phyloP scores from a whole-genome alignment of 2,888 invertebrate genomes.

The Branchellion lobata region DNA sequence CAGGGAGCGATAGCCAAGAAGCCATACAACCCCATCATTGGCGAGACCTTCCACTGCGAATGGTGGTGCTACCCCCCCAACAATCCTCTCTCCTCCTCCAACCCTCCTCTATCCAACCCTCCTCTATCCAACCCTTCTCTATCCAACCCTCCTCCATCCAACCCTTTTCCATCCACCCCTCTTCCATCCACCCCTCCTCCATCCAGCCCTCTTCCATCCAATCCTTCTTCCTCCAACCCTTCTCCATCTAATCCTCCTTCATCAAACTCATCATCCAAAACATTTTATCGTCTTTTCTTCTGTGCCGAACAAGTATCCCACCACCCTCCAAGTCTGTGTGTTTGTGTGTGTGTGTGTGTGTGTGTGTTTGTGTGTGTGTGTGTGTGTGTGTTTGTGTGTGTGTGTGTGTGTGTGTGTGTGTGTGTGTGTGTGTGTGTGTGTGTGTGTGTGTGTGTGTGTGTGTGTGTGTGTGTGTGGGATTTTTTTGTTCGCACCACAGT shows the following conservation, averaged over 20 bases:
- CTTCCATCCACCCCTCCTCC: neutral
- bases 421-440: too few relatives aligned
- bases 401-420: too few relatives aligned
- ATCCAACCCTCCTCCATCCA: neutral
- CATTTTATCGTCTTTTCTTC: constrained; percentile 57
- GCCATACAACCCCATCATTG: constrained; percentile 66
- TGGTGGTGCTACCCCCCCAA: constrained; percentile 60
- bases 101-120: neutral
- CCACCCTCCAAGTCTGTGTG: constrained; percentile 64
- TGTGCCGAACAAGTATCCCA: constrained; percentile 66
- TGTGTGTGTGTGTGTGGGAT: too few relatives aligned
- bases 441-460: too few relatives aligned
- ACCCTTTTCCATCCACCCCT: neutral
- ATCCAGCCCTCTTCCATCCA: neutral
- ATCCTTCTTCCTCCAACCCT: neutral
- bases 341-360: too few relatives aligned
- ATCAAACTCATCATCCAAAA: too few relatives aligned
- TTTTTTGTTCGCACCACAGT: too few relatives aligned
- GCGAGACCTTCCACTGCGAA: constrained; percentile 66
- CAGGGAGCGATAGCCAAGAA: constrained; percentile 64
- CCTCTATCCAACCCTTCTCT: neutral
- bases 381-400: too few relatives aligned
- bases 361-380: too few relatives aligned
- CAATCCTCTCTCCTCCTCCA: neutral
- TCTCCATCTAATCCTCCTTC: neutral